Percentiles rank a stretch among this genome's conserved stretches.
Conservation (phyloP, 2,113 vertebrate species). For the Caretta caretta region DNA sequence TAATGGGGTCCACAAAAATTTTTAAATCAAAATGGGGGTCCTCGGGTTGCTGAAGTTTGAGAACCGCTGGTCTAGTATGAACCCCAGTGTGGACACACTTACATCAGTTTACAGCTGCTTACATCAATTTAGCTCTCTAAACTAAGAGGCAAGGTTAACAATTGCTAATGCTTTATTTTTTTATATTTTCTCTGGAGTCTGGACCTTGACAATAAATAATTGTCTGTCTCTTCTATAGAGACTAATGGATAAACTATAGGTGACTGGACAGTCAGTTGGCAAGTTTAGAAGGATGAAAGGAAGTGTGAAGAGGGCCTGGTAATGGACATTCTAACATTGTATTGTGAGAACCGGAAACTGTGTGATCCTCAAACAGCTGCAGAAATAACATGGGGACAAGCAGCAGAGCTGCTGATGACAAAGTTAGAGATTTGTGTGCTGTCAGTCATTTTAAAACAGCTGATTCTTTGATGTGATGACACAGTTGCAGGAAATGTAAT, state of each 20-base stretch:
- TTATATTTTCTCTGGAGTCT: neutral
- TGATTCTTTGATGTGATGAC: neutral
- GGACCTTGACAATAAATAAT: neutral
- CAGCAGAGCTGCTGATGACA: neutral
- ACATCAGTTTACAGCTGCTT: neutral
- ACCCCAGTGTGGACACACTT: neutral
- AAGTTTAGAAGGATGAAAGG: neutral
- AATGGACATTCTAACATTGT: neutral
- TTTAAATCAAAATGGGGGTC: too few relatives aligned
- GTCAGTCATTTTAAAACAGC: neutral
- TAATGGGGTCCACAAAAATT: too few relatives aligned
- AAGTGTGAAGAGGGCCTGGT: neutral
- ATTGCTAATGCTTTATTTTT: neutral
- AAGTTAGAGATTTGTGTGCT: neutral
- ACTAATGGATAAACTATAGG: neutral
- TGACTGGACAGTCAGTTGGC: neutral
- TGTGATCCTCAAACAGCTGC: neutral
- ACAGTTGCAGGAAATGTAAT: neutral
- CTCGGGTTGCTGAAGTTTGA: too few relatives aligned
- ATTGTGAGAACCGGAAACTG: neutral
- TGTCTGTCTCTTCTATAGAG: neutral
- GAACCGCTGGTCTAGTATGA: neutral
- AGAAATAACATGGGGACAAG: neutral
- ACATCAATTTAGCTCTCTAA: neutral
- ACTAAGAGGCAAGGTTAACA: neutral